A percentile compares a stretch with the other conserved stretches of the same genome.
Evolutionary conservation across 2,888 invertebrate species (phyloP).

Genomic region (Chloromyia formosa): DNA sequence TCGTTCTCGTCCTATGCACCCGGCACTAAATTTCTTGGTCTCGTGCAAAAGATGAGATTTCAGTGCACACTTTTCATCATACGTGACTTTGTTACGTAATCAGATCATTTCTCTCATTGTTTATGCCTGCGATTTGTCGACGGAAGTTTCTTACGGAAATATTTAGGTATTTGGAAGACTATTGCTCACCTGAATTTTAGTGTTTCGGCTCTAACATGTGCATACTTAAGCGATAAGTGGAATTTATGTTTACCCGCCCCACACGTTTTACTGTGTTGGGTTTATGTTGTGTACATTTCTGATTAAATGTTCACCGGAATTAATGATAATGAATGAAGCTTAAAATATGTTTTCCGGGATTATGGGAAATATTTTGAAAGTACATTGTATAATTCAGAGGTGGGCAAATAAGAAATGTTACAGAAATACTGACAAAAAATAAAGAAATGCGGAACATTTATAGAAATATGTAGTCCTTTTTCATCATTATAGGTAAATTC

Average conservation of each 20-base stretch:
- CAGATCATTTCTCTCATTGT: slow-evolving; percentile 31
- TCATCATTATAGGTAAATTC: too few relatives aligned
- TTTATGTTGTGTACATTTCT: too few relatives aligned
- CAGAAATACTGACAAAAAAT: too few relatives aligned
- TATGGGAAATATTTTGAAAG: too few relatives aligned
- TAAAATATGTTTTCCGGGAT: too few relatives aligned
- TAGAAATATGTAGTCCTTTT: too few relatives aligned
- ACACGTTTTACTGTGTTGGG: too few relatives aligned
- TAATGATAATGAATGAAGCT: too few relatives aligned
- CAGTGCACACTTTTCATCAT: slow-evolving; percentile 43
- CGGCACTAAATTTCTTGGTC: slow-evolving; percentile 5
- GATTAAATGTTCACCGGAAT: too few relatives aligned
- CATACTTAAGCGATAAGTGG: slow-evolving; percentile 12
- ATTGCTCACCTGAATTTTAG: slow-evolving; percentile 37
- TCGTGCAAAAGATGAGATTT: slow-evolving; percentile 44
- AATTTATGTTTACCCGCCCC: slow-evolving; percentile 9
- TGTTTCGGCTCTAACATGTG: slow-evolving; percentile 17
- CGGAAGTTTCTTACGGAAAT: slow-evolving; percentile 31
- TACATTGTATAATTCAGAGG: too few relatives aligned
- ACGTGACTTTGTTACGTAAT: slow-evolving; percentile 41
- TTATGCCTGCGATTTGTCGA: slow-evolving; percentile 2
- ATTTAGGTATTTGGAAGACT: slow-evolving; percentile 29
- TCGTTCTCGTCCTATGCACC: not conserved
- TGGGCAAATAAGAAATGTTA: too few relatives aligned
- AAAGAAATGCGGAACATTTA: too few relatives aligned